Percentiles rank a stretch among this genome's conserved stretches.
Evolutionary conservation across 2,888 invertebrate species (phyloP).

Genomic region (Carpatolechia fugitivella): DNA sequence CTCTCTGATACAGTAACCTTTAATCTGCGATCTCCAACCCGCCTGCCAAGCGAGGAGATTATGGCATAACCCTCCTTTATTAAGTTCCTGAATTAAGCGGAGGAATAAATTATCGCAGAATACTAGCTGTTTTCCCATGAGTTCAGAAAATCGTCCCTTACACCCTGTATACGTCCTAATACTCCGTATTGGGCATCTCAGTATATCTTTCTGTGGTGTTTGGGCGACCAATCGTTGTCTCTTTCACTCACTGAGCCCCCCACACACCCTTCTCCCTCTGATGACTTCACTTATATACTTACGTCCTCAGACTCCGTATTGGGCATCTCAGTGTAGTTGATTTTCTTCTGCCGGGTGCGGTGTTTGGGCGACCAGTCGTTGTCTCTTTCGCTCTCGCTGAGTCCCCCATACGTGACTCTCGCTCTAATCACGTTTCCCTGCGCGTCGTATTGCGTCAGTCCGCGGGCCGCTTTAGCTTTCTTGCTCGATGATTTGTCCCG

Average conservation of each 20-base stretch:
- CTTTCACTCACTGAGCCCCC: constrained; percentile 74
- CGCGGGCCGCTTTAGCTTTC: constrained; percentile 34
- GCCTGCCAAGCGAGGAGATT: no score
- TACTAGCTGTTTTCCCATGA: no score
- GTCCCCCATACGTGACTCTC: constrained; percentile 78
- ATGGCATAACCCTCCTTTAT: no score
- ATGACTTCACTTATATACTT: constrained; percentile 61
- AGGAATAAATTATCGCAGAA: no score
- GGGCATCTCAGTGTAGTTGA: constrained; percentile 87
- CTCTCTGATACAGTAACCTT: no score
- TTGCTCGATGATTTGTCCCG: constrained; percentile 36
- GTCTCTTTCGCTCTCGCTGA: constrained; percentile 66
- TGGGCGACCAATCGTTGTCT: constrained; percentile 79
- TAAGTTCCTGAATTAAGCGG: no score
- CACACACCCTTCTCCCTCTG: constrained; percentile 74
- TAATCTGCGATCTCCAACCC: no score
- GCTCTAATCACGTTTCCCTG: constrained; percentile 59
- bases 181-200: constrained; percentile 86
- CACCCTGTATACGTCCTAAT: constrained; percentile 87
- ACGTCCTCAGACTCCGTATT: constrained; percentile 88
- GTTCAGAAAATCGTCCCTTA: no score
- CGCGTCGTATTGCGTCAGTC: constrained; percentile 62
- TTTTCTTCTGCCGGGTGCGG: constrained; percentile 85
- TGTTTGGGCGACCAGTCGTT: constrained; percentile 82
- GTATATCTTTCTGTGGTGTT: constrained; percentile 86